phyloP scores from a whole-genome alignment of 2,888 invertebrate species.

The Euplagia quadripunctaria region DNA sequence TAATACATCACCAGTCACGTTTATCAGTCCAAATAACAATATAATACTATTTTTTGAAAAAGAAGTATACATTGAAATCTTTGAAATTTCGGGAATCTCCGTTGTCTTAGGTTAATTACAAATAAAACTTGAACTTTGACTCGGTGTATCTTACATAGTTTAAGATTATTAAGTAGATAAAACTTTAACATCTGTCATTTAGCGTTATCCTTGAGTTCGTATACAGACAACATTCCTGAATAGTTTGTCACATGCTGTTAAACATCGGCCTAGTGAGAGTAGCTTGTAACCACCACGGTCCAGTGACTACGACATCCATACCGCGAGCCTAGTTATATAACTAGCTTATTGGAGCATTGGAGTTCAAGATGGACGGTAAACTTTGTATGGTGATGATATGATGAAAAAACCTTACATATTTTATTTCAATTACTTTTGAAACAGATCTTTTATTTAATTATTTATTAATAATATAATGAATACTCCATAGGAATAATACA shows the following conservation, averaged over 20 bases:
- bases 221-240: constrained; percentile 12
- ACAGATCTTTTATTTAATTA: too few species aligned
- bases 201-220: not conserved
- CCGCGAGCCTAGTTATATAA: not conserved
- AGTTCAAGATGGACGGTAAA: not conserved
- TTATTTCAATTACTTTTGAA: too few species aligned
- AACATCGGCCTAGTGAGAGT: constrained; percentile 2
- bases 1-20: too few species aligned
- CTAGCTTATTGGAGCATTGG: not conserved
- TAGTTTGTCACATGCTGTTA: constrained; percentile 15
- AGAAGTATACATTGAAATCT: too few species aligned
- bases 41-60: too few species aligned
- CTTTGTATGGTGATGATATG: too few species aligned
- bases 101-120: not conserved
- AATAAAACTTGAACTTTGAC: too few species aligned
- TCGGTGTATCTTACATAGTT: not conserved
- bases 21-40: too few species aligned
- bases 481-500: not conserved
- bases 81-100: not conserved
- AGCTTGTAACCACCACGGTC: constrained; percentile 11
- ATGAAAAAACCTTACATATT: too few species aligned
- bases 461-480: too few species aligned
- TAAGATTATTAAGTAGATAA: not conserved
- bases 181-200: not conserved
- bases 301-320: constrained; percentile 2